Evolutionary conservation across 2,113 vertebrate genomes (phyloP), one percentile per base, ranked within the genome.

Genomic region (Craseonycteris thonglongyai): DNA sequence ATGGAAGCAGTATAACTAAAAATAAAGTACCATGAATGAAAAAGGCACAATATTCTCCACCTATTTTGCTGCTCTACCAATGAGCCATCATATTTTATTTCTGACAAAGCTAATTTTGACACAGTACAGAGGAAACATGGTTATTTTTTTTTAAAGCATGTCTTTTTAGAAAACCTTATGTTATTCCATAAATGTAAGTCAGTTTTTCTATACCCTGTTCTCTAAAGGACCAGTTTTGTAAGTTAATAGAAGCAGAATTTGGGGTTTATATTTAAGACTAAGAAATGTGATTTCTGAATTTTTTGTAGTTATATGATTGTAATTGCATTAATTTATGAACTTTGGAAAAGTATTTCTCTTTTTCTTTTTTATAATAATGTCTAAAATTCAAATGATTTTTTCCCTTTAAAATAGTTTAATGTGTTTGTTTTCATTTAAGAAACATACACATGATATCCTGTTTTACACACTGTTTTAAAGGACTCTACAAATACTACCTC

Each of bases 361-460:
- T 88, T 87, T 75, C 18, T 69, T 47, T 9, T 96, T 88, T 88
- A 75, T 68, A 47, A 7, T 88, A 61, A 80, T 72, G 68, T 79
- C 58, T 95, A 61, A 93, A 92, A 40, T 90, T 83, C 80, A 83
- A 89, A 71, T 90, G 2, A 88, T 54, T 79, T 96, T 84, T 72
- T 26, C 14, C 26, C 66, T 83, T 88, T 45, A 84, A 72, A 69
- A 54, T 65, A 38, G 30, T 59, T 93, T 40, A 68, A 81, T 65
- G 54, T 56, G 21, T 66, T 21, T 69, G 2, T 30, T 69, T 59
- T 63, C 49, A 21, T 61, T 75, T 59, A 22, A 74, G 66, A 89
- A 90, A 71, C 33, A 59, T 13, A 88, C 68, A 66, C 1, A 35
- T 85, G 11, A 12, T 58, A 38, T 12, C 13, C 51, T 61, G 16